phyloP scores from a whole-genome alignment of 2,888 invertebrate genomes.

The Leistus spinibarbis region DNA sequence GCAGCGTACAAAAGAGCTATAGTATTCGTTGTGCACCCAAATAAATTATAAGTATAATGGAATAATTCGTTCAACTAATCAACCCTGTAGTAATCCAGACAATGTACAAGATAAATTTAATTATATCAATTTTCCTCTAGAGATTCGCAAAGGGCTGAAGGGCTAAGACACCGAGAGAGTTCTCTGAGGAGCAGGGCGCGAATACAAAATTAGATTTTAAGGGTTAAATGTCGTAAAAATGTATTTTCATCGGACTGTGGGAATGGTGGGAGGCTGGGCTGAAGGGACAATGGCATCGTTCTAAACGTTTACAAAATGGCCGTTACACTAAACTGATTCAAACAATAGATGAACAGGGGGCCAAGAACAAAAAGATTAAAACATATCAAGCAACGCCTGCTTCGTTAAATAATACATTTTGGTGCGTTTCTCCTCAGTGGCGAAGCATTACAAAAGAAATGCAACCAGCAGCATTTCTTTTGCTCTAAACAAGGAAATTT shows the following conservation, averaged over 20 bases:
- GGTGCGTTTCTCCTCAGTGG: background rate
- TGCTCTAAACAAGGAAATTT: background rate
- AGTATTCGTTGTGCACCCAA: too few species aligned
- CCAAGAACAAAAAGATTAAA: background rate
- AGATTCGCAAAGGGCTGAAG: constrained; percentile 2
- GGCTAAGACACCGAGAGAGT: background rate
- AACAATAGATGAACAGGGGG: background rate
- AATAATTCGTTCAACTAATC: background rate
- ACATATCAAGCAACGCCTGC: background rate
- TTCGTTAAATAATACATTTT: background rate
- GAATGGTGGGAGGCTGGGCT: too few species aligned
- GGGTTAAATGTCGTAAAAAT: constrained; percentile 28
- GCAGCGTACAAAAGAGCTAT: too few species aligned
- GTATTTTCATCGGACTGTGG: too few species aligned
- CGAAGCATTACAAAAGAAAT: background rate
- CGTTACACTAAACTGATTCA: background rate
- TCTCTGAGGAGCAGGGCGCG: background rate
- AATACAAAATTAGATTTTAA: constrained; percentile 26
- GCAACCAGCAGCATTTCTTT: background rate
- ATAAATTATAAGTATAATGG: too few species aligned
- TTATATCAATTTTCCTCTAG: constrained; percentile 20
- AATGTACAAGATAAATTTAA: constrained; percentile 26
- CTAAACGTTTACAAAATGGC: constrained; percentile 1
- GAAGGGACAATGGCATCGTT: too few species aligned
- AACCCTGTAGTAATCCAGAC: background rate